These are phyloP conservation scores for Spicauda simplicius DNA, from an alignment of 2,888 invertebrate genomes.

Conservation along the genomic window DNA sequence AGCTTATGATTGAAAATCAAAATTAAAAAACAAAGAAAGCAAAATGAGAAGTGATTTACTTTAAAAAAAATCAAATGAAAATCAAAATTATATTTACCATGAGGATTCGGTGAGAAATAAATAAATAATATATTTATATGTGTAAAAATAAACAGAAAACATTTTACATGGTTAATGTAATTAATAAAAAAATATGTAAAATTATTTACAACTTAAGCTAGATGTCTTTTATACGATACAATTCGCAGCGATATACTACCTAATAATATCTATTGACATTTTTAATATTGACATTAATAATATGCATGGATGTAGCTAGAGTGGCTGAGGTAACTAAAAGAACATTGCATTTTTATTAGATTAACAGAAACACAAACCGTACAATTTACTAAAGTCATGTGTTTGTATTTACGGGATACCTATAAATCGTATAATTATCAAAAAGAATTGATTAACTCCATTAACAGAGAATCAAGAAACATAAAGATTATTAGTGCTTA, in stretches of 20 bases:
- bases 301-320: not conserved
- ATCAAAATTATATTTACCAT: no score
- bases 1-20: no score
- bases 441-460: no score
- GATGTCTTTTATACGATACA: conserved; percentile 19
- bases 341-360: not conserved
- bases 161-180: conserved; percentile 22
- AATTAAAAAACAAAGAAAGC: not conserved
- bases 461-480: no score
- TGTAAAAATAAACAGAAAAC: conserved; percentile 19
- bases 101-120: not conserved
- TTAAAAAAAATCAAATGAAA: no score
- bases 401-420: no score
- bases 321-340: not conserved
- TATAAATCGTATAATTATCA: no score
- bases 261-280: not conserved
- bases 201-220: conserved; percentile 17
- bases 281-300: not conserved
- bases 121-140: not conserved
- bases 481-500: no score
- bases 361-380: no score
- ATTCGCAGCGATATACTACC: not conserved
- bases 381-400: no score
- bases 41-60: not conserved
- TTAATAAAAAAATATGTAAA: conserved; percentile 14